These are phyloP conservation scores for Cantharis rufa DNA, from an alignment of 2,888 invertebrate genomes.

Conservation along the genomic window DNA sequence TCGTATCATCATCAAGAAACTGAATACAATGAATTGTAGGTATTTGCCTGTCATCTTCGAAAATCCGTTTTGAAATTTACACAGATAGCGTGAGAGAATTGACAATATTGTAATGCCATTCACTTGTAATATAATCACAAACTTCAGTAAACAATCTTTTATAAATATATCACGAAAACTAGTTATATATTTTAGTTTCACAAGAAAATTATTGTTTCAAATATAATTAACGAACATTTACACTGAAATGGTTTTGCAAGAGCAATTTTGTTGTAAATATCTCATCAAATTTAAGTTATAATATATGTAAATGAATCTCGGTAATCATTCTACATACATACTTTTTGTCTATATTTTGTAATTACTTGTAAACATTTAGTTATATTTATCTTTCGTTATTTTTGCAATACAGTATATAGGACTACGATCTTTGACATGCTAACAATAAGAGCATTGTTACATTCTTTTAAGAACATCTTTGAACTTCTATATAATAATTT, in stretches of 20 bases:
- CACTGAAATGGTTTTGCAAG: neutral
- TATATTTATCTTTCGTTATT: neutral
- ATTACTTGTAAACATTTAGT: neutral
- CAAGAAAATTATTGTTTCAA: neutral
- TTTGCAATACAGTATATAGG: neutral
- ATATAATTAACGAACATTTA: neutral
- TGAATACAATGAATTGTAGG: neutral
- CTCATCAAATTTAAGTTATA: neutral
- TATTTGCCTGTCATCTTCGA: neutral
- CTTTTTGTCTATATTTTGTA: neutral
- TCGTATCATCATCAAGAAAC: neutral
- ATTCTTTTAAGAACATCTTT: neutral
- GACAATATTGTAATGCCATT: neutral
- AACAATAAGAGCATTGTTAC: neutral
- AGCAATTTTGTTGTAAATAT: neutral
- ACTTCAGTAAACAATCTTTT: neutral
- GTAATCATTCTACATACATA: neutral
- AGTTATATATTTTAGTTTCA: neutral
- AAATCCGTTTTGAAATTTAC: neutral
- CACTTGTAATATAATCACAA: neutral
- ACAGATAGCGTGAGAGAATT: neutral
- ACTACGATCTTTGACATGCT: neutral
- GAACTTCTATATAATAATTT: neutral
- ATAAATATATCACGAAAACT: neutral
- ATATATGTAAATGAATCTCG: neutral